These are phyloP conservation scores for Epiblema foenella DNA, from an alignment of 2,888 invertebrate species.

Conservation along the genomic window DNA sequence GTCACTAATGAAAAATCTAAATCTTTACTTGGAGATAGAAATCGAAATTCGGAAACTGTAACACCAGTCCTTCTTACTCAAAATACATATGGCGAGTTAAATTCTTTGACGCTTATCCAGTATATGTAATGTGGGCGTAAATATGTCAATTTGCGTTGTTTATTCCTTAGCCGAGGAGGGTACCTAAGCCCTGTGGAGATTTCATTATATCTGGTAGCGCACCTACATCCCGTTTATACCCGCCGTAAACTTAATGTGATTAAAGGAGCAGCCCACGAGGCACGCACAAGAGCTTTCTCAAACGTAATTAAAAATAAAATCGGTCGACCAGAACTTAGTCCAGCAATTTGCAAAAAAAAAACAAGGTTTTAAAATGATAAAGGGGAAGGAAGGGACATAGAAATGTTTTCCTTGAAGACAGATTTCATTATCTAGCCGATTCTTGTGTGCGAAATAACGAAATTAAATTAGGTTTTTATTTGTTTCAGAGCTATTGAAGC, in stretches of 20 bases:
- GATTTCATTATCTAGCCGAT: constrained; percentile 66
- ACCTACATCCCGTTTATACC: constrained; percentile 61
- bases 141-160: constrained; percentile 8
- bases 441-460: constrained; percentile 66
- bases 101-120: background rate
- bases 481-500: constrained; percentile 91
- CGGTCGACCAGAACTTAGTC: constrained; percentile 54
- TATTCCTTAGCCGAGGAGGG: background rate
- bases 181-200: constrained; percentile 56
- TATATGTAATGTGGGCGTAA: background rate
- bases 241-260: constrained; percentile 71
- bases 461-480: constrained; percentile 78
- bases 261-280: constrained; percentile 68
- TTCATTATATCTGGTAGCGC: constrained; percentile 63
- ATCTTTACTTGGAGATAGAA: background rate
- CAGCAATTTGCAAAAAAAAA: constrained; percentile 44
- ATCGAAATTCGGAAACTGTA: background rate
- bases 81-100: background rate
- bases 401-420: constrained; percentile 62
- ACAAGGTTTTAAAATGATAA: constrained; percentile 50
- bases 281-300: constrained; percentile 61
- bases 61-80: background rate
- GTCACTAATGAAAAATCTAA: background rate
- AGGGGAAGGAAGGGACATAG: constrained; percentile 49
- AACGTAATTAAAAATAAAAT: constrained; percentile 61